phyloP scores from a whole-genome alignment of 92 coral and sea anemone species.

The Epizoanthus stellaris region DNA sequence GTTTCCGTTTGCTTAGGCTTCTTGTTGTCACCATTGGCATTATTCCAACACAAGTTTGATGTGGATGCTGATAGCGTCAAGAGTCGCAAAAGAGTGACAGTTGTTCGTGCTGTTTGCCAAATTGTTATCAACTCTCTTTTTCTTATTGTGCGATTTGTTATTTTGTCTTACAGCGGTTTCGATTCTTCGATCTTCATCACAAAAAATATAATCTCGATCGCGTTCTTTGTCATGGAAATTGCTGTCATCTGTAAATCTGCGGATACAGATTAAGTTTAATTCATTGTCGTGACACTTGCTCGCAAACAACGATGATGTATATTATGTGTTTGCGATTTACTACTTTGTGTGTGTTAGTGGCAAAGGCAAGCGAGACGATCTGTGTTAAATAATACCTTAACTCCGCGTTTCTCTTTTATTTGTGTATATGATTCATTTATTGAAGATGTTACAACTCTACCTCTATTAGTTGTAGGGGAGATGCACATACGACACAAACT shows the following conservation, averaged over 20 bases:
- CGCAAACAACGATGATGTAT: too few relatives aligned
- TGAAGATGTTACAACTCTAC: too few relatives aligned
- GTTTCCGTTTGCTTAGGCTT: conserved; percentile 54
- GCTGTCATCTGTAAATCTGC: conserved; percentile 6
- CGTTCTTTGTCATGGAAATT: conserved; percentile 33
- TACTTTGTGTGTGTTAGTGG: too few relatives aligned
- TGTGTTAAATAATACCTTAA: too few relatives aligned
- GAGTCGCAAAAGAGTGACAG: conserved; percentile 5
- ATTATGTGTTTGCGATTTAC: too few relatives aligned
- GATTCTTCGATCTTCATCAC: conserved; percentile 53
- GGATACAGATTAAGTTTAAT: conserved; percentile 5
- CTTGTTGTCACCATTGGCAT: conserved; percentile 40
- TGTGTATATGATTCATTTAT: too few relatives aligned
- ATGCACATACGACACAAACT: too few relatives aligned
- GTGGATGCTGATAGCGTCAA: not conserved
- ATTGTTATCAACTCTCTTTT: conserved; percentile 19
- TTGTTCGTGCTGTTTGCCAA: conserved; percentile 36
- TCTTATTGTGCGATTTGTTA: conserved; percentile 40
- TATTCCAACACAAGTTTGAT: conserved; percentile 44
- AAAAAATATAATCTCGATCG: conserved; percentile 43
- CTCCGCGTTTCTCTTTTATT: too few relatives aligned
- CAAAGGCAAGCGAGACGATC: too few relatives aligned
- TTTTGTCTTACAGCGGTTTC: conserved; percentile 31
- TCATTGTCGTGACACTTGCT: not conserved
- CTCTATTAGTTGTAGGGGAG: too few relatives aligned